Conservation (phyloP, 1,140 invertebrate species). For the Drosophila ambigua region DNA sequence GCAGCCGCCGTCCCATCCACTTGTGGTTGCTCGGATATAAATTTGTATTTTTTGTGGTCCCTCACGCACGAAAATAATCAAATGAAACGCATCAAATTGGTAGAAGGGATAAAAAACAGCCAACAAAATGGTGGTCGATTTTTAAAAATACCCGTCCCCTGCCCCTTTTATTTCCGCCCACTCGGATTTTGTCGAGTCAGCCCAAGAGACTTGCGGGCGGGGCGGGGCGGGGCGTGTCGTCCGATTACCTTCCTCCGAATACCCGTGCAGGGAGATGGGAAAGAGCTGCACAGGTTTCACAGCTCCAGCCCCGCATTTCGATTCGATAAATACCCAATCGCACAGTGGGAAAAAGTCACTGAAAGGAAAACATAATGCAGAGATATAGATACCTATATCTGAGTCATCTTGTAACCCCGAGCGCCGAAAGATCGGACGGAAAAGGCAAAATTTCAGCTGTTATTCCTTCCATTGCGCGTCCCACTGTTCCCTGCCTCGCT, state of each 20-base stretch:
- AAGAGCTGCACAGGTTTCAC: constrained; percentile 44
- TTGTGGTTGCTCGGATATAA: constrained; percentile 67
- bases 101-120: constrained; percentile 66
- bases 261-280: not conserved
- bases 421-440: too few relatives aligned
- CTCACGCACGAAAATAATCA: constrained; percentile 77
- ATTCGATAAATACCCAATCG: constrained; percentile 61
- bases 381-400: too few relatives aligned
- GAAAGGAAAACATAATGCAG: too few relatives aligned
- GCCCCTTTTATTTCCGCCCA: constrained; percentile 29
- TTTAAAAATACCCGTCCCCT: constrained; percentile 56
- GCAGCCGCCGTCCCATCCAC: constrained; percentile 53
- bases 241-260: too few relatives aligned
- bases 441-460: too few relatives aligned
- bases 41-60: constrained; percentile 50
- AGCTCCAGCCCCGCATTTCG: constrained; percentile 31
- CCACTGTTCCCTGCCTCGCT: constrained; percentile 25
- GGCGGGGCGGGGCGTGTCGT: too few relatives aligned
- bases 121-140: constrained; percentile 70
- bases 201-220: constrained; percentile 13
- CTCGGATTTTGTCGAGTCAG: constrained; percentile 63
- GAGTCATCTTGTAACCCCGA: too few relatives aligned
- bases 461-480: not conserved
- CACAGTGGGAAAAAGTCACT: constrained; percentile 33
- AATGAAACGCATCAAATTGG: constrained; percentile 79